A percentile compares a stretch with the other conserved stretches of the same genome.
phyloP scores from a whole-genome alignment of 53 echinoderm and acorn worm genomes.

The Zoroaster sp. region DNA sequence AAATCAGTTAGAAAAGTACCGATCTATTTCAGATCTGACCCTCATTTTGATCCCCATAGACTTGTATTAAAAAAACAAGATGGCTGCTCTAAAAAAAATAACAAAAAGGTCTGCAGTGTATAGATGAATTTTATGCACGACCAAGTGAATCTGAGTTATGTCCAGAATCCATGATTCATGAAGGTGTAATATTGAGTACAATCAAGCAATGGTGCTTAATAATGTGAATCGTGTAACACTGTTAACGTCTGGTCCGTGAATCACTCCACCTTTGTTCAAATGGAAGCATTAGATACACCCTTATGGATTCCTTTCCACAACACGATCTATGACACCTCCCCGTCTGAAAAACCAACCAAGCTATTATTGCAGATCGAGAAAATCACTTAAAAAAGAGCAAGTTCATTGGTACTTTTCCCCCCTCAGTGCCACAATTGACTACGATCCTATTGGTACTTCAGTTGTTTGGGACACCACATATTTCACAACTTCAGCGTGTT shows the following conservation, averaged over 20 bases:
- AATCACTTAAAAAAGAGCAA: neutral
- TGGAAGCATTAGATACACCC: neutral
- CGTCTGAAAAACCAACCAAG: neutral
- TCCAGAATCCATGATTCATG: neutral
- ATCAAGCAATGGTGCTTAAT: neutral
- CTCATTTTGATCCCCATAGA: neutral
- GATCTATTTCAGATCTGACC: neutral
- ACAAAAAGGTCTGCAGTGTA: too few species aligned
- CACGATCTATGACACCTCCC: neutral
- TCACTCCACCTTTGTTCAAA: neutral
- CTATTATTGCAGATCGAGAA: neutral
- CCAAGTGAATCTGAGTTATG: neutral
- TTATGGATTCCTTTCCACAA: neutral
- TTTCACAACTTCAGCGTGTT: neutral
- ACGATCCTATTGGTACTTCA: neutral
- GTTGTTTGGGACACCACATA: slow-evolving; percentile 23
- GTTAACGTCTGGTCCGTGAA: neutral
- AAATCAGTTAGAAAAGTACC: too few species aligned
- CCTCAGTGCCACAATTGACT: neutral
- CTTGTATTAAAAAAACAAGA: neutral
- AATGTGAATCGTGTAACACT: neutral
- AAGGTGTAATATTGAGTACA: neutral
- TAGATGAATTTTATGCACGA: neutral
- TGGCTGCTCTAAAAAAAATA: neutral
- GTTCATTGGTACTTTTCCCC: slow-evolving; percentile 21